Evolutionary conservation across 2,888 invertebrate genomes (phyloP).

Genomic region (Troides aeacus): DNA sequence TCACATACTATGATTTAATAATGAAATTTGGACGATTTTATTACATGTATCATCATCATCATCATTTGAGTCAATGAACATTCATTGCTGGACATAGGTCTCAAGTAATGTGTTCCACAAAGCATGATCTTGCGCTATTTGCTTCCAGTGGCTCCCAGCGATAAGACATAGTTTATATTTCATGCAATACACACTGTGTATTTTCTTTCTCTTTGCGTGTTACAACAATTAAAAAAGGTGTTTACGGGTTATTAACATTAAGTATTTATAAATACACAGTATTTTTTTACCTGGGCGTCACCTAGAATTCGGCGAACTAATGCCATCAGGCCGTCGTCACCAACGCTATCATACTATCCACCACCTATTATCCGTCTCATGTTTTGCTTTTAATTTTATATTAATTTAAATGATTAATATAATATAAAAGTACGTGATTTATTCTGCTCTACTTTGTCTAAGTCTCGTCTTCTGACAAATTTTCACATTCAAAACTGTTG

Average conservation of each 20-base stretch:
- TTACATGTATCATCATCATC: too few species aligned
- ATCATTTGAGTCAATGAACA: too few species aligned
- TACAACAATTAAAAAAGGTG: background rate
- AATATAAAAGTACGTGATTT: background rate
- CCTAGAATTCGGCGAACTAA: conserved; percentile 92
- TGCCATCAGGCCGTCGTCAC: conserved; percentile 88
- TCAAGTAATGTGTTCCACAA: too few species aligned
- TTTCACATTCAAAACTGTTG: background rate
- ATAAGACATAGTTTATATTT: too few species aligned
- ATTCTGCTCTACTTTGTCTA: background rate
- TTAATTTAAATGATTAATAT: background rate
- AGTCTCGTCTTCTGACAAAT: background rate
- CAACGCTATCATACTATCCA: conserved; percentile 78
- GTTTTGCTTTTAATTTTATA: conserved; percentile 35
- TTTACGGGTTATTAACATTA: background rate
- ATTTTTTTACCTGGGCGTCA: conserved; percentile 87
- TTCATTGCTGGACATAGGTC: too few species aligned
- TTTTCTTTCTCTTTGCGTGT: too few species aligned
- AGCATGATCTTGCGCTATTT: too few species aligned
- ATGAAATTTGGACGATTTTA: too few species aligned
- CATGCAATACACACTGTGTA: too few species aligned
- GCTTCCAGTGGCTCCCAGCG: too few species aligned
- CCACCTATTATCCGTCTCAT: conserved; percentile 61
- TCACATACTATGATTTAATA: too few species aligned
- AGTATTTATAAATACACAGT: too few species aligned